Evolutionary conservation across 2,113 vertebrate genomes (phyloP).

Genomic region (Phylloscopus trochilus): DNA sequence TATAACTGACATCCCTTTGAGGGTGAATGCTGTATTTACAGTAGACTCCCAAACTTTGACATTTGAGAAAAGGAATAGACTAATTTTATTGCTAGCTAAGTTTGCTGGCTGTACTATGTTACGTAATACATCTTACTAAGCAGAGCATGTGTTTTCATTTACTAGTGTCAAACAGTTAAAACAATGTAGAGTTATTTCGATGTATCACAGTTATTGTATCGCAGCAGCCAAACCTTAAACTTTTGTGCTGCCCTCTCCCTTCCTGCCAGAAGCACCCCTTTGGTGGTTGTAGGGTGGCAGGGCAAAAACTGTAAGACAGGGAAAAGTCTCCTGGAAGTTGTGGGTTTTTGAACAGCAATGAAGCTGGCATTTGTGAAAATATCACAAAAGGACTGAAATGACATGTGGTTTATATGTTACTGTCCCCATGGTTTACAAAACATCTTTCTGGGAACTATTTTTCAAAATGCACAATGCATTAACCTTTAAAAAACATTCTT

Average conservation of each 20-base stretch:
- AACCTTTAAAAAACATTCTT: background rate
- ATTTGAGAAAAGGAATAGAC: conserved; percentile 18
- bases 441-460: background rate
- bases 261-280: background rate
- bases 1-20: background rate
- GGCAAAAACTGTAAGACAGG: background rate
- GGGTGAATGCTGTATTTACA: background rate
- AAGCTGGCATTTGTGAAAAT: conserved; percentile 12
- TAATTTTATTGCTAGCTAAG: conserved; percentile 15
- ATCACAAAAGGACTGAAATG: background rate
- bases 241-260: background rate
- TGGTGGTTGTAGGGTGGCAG: background rate
- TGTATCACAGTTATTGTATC: background rate
- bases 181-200: conserved; percentile 49
- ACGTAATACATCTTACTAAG: conserved; percentile 47
- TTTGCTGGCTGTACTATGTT: conserved; percentile 25
- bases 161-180: conserved; percentile 62
- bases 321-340: background rate
- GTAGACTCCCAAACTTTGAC: background rate
- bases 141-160: conserved; percentile 69
- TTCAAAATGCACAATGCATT: background rate
- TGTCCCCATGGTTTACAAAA: background rate
- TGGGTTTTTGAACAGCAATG: background rate
- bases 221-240: background rate
- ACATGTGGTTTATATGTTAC: background rate